Base-by-base conservation (phyloP, 2,888 invertebrate species). In the Stenolophus ochropezus region DNA sequence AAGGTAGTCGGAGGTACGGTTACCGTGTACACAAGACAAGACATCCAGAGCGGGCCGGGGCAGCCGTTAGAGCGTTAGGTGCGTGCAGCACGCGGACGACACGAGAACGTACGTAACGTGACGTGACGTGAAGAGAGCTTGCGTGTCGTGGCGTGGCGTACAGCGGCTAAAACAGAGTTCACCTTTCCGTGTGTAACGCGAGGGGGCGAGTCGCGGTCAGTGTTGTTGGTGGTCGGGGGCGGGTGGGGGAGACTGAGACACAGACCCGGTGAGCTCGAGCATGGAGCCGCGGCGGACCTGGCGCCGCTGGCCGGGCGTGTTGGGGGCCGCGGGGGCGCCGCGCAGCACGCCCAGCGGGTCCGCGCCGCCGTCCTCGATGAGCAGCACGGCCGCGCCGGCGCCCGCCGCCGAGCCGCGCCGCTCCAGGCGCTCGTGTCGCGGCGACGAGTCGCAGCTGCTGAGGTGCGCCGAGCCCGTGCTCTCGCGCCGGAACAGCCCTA, bases 401-500 rank as follows among this genome's bases (percentile, higher is more conserved):
- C 87, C 84, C 25, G 83, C 86, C 61, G 84, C 81, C 0, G 88
- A 88, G 51, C 87, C 86, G 49, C 88, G 86, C 6, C 88, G 86
- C 78, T 89, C 88, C n/a, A 14, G 61, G 23, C 61, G 61, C 79
- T 86, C 87, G 53, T 87, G 87, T 0, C 88, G 90, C 78, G 91
- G 90, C 80, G 91, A 89, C 84, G 86, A 83, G 65, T 86, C 86
- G 82, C 87, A 87, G 84, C 90, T 90, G 84, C 87, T 89, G 83
- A 90, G 90, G 69, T 93, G 93, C 77, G 93, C 93, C 0, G 95
- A 95, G 86, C 94, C 92, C 85, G 93, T 91, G 89, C 96, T 96
- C 88, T 96, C 96, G 87, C 96, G 93, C 87, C 96, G 93, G 90
- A 96, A 96, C 84, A 96, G 92, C 90, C 96, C 96, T 92, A 96